Percentiles rank a stretch among this genome's conserved stretches.
Conservation (phyloP, 37 sponge, comb jelly and placozoan species). For the Bolinopsis microptera region DNA sequence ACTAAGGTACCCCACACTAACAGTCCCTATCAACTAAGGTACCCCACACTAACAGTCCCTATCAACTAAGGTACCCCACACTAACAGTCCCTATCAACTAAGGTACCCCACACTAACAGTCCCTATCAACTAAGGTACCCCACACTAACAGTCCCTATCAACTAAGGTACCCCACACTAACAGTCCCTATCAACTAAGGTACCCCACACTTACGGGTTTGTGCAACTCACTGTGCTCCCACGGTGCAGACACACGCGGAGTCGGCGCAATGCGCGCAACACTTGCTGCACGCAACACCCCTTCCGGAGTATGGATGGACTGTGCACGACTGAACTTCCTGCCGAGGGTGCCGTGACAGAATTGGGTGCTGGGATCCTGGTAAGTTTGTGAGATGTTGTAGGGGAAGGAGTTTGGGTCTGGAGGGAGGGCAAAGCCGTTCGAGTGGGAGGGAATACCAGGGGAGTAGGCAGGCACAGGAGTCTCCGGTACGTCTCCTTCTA, state of each 20-base stretch:
- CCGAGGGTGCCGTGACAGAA: background rate
- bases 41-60: too few species aligned
- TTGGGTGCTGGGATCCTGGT: slow-evolving; percentile 1
- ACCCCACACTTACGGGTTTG: background rate
- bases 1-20: too few species aligned
- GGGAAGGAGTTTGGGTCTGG: background rate
- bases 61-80: too few species aligned
- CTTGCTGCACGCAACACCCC: background rate
- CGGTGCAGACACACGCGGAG: background rate
- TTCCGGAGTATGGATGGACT: background rate
- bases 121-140: too few species aligned
- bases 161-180: too few species aligned
- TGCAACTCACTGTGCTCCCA: background rate
- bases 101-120: too few species aligned
- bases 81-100: too few species aligned
- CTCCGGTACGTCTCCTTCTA: background rate
- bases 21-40: too few species aligned
- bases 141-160: too few species aligned
- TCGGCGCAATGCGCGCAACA: background rate
- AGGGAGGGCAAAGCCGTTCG: background rate
- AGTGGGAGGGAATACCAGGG: background rate
- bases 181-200: background rate
- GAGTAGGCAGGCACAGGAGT: slow-evolving; percentile 14
- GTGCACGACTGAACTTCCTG: background rate
- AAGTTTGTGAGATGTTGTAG: background rate